phyloP scores from a whole-genome alignment of 2,797 vertebrate genomes.

The Sebastiscus tertius region DNA sequence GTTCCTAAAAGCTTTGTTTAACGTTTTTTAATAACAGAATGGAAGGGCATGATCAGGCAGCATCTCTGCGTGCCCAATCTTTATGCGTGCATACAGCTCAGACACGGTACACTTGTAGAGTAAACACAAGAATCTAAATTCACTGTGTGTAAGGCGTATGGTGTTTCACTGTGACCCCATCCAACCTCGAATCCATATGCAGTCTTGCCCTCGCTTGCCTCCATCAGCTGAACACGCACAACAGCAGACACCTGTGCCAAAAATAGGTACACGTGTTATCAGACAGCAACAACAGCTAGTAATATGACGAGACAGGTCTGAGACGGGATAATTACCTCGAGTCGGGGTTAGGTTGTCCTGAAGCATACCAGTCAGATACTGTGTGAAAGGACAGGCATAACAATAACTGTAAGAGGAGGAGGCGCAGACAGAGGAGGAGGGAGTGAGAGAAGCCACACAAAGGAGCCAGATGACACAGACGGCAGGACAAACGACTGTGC shows the following conservation, averaged over 20 bases:
- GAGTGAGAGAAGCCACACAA: not conserved
- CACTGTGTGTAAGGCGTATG: not conserved
- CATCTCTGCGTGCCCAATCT: slow-evolving; percentile 1
- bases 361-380: slow-evolving; percentile 34
- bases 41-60: slow-evolving; percentile 30
- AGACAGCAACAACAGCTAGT: slow-evolving; percentile 34
- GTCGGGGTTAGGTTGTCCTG: slow-evolving; percentile 37
- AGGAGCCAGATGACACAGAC: slow-evolving; percentile 7
- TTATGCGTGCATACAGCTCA: slow-evolving; percentile 2
- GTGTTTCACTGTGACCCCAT: slow-evolving; percentile 18
- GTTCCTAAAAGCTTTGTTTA: not conserved
- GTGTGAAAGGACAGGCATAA: slow-evolving; percentile 42
- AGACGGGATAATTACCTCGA: slow-evolving; percentile 63
- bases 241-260: slow-evolving; percentile 27
- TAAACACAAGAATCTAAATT: slow-evolving; percentile 46
- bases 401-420: slow-evolving; percentile 31
- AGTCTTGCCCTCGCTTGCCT: not conserved
- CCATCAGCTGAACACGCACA: not conserved
- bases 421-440: not conserved
- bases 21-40: not conserved
- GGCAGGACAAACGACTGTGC: slow-evolving; percentile 43
- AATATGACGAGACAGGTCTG: slow-evolving; percentile 60
- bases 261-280: slow-evolving; percentile 36
- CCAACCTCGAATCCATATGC: not conserved
- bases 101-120: slow-evolving; percentile 38